Evolutionary conservation across 2,888 invertebrate species (phyloP).

Genomic region (Microplitis manilae): DNA sequence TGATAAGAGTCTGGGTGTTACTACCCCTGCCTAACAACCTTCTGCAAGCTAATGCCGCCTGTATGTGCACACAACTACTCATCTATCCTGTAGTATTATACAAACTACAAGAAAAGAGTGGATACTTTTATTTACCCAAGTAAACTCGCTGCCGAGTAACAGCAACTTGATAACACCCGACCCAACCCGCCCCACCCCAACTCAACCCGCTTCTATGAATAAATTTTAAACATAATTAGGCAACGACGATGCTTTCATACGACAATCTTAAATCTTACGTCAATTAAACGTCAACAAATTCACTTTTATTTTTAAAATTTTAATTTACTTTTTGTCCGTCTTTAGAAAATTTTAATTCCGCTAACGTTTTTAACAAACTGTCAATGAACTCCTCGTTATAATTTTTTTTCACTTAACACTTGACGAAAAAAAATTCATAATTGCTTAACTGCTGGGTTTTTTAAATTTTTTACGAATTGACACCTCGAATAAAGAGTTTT

Average conservation of each 20-base stretch:
- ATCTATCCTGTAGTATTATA: background rate
- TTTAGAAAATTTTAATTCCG: background rate
- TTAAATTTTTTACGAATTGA: background rate
- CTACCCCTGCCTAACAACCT: background rate
- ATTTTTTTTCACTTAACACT: background rate
- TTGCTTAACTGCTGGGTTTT: background rate
- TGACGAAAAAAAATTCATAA: background rate
- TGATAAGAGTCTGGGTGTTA: constrained; percentile 33
- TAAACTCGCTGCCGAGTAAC: constrained; percentile 13
- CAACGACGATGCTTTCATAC: constrained; percentile 6
- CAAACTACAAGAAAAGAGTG: constrained; percentile 6
- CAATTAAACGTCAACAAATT: background rate
- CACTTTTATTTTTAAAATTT: background rate
- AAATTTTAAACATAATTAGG: constrained; percentile 15
- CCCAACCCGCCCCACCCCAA: background rate
- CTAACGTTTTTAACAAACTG: background rate
- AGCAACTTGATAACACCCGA: constrained; percentile 18
- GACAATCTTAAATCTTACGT: background rate
- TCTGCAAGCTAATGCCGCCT: background rate
- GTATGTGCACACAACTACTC: background rate
- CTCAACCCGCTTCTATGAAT: constrained; percentile 15
- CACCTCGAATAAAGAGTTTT: background rate
- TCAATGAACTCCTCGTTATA: background rate
- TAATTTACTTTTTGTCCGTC: background rate
- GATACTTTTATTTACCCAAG: constrained; percentile 28